These are phyloP conservation scores for Criorhina ranunculi DNA, from an alignment of 2,888 invertebrate genomes.

Conservation along the genomic window DNA sequence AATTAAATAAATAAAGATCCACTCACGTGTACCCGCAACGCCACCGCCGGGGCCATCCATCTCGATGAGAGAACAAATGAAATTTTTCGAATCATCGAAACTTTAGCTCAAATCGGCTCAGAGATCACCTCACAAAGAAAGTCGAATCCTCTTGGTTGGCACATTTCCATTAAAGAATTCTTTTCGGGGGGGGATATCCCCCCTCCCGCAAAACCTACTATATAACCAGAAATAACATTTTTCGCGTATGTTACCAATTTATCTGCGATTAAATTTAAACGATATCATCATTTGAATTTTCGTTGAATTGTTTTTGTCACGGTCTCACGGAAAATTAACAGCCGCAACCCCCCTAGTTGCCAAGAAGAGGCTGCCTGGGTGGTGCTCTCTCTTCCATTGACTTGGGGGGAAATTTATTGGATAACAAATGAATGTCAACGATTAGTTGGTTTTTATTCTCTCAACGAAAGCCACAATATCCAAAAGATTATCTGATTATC, in stretches of 20 bases:
- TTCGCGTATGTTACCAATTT: slow-evolving; percentile 56
- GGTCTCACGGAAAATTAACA: slow-evolving; percentile 47
- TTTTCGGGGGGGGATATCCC: not conserved
- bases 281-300: slow-evolving; percentile 38
- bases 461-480: not conserved
- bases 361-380: slow-evolving; percentile 26
- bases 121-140: slow-evolving; percentile 48
- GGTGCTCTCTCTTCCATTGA: not conserved
- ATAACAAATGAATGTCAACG: slow-evolving; percentile 28
- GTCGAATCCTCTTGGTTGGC: slow-evolving; percentile 43
- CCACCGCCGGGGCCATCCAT: not conserved
- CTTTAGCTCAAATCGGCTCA: slow-evolving; percentile 49
- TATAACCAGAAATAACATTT: slow-evolving; percentile 34
- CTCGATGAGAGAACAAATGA: slow-evolving; percentile 29
- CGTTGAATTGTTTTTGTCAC: slow-evolving; percentile 27
- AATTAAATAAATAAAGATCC: slow-evolving; percentile 9
- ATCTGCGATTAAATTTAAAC: slow-evolving; percentile 61
- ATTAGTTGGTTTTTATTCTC: not conserved
- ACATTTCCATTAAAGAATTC: slow-evolving; percentile 59
- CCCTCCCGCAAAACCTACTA: slow-evolving; percentile 15
- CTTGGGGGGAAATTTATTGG: slow-evolving; percentile 26
- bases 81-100: slow-evolving; percentile 50
- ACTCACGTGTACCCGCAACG: not conserved
- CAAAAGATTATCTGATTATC: slow-evolving; percentile 32
- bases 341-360: slow-evolving; percentile 19